Conservation (phyloP, 2,113 vertebrate species). For the Takifugu bimaculatus region DNA sequence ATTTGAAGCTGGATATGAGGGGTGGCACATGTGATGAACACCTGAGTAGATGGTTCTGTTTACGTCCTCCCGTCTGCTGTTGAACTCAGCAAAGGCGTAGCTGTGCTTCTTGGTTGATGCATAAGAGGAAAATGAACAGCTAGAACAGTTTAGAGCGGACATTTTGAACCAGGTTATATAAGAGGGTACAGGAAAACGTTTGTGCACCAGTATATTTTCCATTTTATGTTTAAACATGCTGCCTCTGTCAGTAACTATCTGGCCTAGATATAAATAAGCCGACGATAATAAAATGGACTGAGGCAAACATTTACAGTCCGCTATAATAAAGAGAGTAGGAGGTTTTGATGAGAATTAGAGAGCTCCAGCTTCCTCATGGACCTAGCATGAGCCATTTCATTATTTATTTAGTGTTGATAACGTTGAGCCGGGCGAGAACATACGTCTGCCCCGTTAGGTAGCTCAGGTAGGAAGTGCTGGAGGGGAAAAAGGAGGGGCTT, state of each 20-base stretch:
- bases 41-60: neutral
- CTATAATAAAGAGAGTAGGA: slow-evolving; percentile 3
- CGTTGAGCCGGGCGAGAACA: slow-evolving; percentile 9
- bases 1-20: slow-evolving; percentile 27
- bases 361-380: slow-evolving; percentile 5
- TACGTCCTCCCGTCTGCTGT: neutral
- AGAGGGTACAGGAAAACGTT: too few species aligned
- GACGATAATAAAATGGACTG: slow-evolving; percentile 21
- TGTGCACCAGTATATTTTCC: neutral
- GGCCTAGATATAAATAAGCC: slow-evolving; percentile 17
- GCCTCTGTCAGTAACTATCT: neutral
- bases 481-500: neutral
- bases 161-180: too few species aligned
- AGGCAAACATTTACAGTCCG: slow-evolving; percentile 1
- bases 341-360: slow-evolving; percentile 17
- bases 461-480: slow-evolving; percentile 1
- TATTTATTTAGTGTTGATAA: slow-evolving; percentile 44
- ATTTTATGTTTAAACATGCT: neutral
- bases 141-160: too few species aligned
- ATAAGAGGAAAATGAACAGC: too few species aligned
- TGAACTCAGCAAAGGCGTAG: neutral
- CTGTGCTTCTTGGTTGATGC: too few species aligned
- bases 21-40: slow-evolving; percentile 8
- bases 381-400: slow-evolving; percentile 31
- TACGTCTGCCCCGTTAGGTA: slow-evolving; percentile 17